Evolutionary conservation across 1,140 invertebrate genomes (phyloP), one percentile per base, ranked within the genome.

Genomic region (Cydia amplana): DNA sequence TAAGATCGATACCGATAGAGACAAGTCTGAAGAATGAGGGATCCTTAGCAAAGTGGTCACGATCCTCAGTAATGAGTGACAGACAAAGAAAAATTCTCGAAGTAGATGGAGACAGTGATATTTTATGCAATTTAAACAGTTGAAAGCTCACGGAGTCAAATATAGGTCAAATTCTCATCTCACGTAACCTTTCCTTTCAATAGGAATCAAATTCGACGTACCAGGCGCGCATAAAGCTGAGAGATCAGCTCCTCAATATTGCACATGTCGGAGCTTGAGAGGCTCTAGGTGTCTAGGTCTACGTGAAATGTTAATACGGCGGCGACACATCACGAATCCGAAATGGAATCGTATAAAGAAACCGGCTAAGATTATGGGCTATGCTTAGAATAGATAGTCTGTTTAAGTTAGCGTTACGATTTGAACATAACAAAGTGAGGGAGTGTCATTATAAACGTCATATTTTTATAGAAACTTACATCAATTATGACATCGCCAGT

Each of bases 231-330:
- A 70, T 70, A 43, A 40, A 43, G 65, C 65, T 70, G 32, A 70
- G 65, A 70, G 36, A 70, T 10, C 28, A 67, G 65, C 65, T 70
- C 18, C 65, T 70, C 65, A 70, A 70, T 70, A 70, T 70, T 70
- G 65, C 65, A 70, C 65, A 70, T 43, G 65, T 43, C 65, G 65
- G 55, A 3, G 55, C 55, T 51, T n/a, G 49, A 10, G 20, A 60
- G 65, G 36, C 36, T n/a, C 10, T n/a, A 65, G 72, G 70, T 67
- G n/a, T n/a, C 10, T n/a, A 65, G 72, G 70, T 67, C 46, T 40
- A 63, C 73, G 20, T 84, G 81, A 86, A 86, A 85, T 83, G 81
- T 85, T 86, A 84, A 86, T 83, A 85, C 46, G 72, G 36, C 60
- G 46, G 60, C 78, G 81, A 80, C 82, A 78, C 79, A 77, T 74